Evolutionary conservation across 1,140 invertebrate genomes (phyloP).

Genomic region (Ylistrum balloti): DNA sequence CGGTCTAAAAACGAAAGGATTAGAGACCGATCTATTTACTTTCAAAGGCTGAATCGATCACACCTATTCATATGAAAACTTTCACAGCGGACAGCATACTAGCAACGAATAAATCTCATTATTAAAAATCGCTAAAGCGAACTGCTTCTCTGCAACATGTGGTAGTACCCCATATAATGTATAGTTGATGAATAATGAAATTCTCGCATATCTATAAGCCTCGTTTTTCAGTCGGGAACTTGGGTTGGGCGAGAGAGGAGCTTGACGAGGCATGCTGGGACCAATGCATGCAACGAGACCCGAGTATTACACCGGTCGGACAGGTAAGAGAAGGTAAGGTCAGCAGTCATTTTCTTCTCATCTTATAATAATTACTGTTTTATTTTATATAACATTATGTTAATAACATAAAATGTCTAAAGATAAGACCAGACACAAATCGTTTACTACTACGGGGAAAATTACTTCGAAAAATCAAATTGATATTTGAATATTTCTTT

Average conservation of each 20-base stretch:
- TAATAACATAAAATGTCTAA: too few species aligned
- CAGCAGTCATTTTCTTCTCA: not conserved
- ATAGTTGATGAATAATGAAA: constrained; percentile 45
- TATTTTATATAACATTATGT: too few species aligned
- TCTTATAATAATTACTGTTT: too few species aligned
- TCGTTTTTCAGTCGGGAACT: constrained; percentile 38
- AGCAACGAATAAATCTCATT: constrained; percentile 60
- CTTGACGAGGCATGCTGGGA: constrained; percentile 6
- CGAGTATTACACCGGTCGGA: not conserved
- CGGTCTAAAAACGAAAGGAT: constrained; percentile 50
- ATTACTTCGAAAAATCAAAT: too few species aligned
- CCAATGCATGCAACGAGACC: too few species aligned
- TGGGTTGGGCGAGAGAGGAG: not conserved
- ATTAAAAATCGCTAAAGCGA: constrained; percentile 58
- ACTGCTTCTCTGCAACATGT: constrained; percentile 55
- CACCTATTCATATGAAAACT: constrained; percentile 56
- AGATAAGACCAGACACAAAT: too few species aligned
- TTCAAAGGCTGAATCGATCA: constrained; percentile 55
- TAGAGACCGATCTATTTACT: constrained; percentile 51
- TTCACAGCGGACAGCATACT: constrained; percentile 45
- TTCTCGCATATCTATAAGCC: constrained; percentile 14
- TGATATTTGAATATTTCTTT: too few species aligned
- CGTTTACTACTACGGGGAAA: too few species aligned
- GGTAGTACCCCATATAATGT: constrained; percentile 49
- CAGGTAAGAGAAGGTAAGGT: not conserved